phyloP scores from a whole-genome alignment of 2,888 invertebrate species.

The Polietes domitor region DNA sequence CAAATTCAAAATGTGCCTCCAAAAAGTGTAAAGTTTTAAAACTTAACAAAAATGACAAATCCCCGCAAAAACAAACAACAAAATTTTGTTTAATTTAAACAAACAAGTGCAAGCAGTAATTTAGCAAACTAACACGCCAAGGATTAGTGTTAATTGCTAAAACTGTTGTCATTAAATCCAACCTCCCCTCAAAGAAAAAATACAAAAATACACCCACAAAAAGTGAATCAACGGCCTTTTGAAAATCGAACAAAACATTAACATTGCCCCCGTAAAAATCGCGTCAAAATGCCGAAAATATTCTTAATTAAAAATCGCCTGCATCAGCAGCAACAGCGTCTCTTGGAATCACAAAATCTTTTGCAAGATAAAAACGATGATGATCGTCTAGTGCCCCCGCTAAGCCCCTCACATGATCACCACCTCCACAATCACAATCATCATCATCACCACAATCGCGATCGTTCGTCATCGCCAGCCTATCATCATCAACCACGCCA shows the following conservation, averaged over 20 bases:
- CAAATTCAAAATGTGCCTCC: conserved; percentile 1
- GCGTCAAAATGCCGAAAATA: conserved; percentile 91
- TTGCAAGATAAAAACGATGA: conserved; percentile 84
- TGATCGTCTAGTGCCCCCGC: conserved; percentile 84
- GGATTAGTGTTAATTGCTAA: conserved; percentile 66
- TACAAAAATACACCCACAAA: conserved; percentile 58
- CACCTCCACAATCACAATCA: conserved; percentile 64
- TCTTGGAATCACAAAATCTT: conserved; percentile 92
- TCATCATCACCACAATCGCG: conserved; percentile 39
- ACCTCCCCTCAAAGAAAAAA: conserved; percentile 43
- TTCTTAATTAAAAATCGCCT: conserved; percentile 94
- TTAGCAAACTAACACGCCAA: conserved; percentile 66
- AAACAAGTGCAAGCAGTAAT: conserved; percentile 44
- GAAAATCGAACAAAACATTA: background rate
- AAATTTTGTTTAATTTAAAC: conserved; percentile 17
- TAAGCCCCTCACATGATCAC: conserved; percentile 82
- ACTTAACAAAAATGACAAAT: conserved; percentile 12
- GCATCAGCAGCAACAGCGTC: conserved; percentile 93
- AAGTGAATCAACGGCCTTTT: too few relatives aligned
- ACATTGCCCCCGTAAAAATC: background rate
- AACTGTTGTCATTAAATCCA: conserved; percentile 52
- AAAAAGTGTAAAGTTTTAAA: conserved; percentile 9
- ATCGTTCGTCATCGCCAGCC: conserved; percentile 49
- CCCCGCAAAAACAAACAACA: conserved; percentile 2
- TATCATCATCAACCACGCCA: conserved; percentile 60